A percentile compares a stretch with the other conserved stretches of the same genome.
phyloP scores from a whole-genome alignment of 2,888 invertebrate species.

The Meloe dianella region DNA sequence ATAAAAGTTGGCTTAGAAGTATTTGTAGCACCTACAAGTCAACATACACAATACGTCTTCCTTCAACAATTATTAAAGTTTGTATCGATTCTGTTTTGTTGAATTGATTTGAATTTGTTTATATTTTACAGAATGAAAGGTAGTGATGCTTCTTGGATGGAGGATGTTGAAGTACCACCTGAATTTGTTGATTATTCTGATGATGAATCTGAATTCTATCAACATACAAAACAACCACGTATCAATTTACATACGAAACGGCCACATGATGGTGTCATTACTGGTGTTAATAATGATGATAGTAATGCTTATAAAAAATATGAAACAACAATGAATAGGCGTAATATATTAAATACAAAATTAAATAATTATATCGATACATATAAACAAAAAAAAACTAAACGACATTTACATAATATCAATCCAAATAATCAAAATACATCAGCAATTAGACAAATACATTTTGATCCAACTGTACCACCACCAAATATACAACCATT shows the following conservation, averaged over 20 bases:
- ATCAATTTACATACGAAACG: constrained; percentile 33
- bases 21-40: constrained; percentile 81
- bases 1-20: constrained; percentile 74
- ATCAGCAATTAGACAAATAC: constrained; percentile 14
- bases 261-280: neutral
- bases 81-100: constrained; percentile 44
- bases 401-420: neutral
- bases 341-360: constrained; percentile 50
- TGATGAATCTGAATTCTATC: constrained; percentile 78
- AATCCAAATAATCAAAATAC: constrained; percentile 15
- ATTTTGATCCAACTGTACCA: constrained; percentile 27
- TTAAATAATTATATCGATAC: constrained; percentile 30
- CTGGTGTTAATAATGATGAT: constrained; percentile 32
- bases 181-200: constrained; percentile 82
- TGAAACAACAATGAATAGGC: constrained; percentile 56
- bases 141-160: constrained; percentile 87
- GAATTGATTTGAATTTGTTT: constrained; percentile 7
- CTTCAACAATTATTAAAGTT: constrained; percentile 75
- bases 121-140: constrained; percentile 72
- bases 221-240: constrained; percentile 43
- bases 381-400: constrained; percentile 21
- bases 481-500: constrained; percentile 34
- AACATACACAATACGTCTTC: constrained; percentile 79
- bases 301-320: constrained; percentile 50
- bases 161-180: constrained; percentile 80